Base-by-base conservation (phyloP, 2,113 vertebrate species). In the Corynorhinus townsendii region DNA sequence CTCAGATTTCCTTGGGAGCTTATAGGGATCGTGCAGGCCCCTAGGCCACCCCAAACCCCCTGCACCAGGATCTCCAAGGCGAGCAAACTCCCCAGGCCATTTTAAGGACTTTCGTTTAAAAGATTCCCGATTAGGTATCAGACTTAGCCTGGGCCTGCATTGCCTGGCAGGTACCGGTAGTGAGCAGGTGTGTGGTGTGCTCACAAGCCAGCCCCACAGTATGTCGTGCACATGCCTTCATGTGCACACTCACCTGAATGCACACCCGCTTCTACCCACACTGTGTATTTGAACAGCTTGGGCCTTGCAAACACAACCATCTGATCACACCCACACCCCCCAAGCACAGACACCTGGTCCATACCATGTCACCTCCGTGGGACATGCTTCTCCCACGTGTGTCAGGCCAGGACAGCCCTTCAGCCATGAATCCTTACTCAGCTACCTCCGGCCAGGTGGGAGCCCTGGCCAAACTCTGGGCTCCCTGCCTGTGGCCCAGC, bases 381-480 rank as follows among this genome's bases (percentile, higher is more conserved):
- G 71, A 59, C 40, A 68, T 40, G 82, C 82, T 88, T 71, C 84
- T 93, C 59, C 62, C 38, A 19, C 16, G 90, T 5, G 40, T 71
- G 87, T 82, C 92, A 88, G 72, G 47, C 87, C 54, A 83, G 77
- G 33, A 56, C 47, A 56, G 59, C 62, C 54, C 77, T 62, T 68
- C 72, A 43, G 77, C 30, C 85, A 49, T 1, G 54, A 81, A 87
- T 77, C 75, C 89, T 96, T 86, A 91, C 35, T 93, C 90, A 90
- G 96, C 92, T 95, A 94, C 95, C 94, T 97, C 82, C 0, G 77
- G 54, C 72, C 54, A 24, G 54, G 33, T 5, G 68, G 35, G 38
- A 68, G 52, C 85, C 81, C 80, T 6, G 6, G 59, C 62, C 5
- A 4, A 80, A 75, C 80, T 69, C 80, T 82, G 72, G 66, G 76